Evolutionary conservation across 2,113 vertebrate species (phyloP), one percentile per base, ranked within the genome.

Genomic region (Microcebus griseorufus): DNA sequence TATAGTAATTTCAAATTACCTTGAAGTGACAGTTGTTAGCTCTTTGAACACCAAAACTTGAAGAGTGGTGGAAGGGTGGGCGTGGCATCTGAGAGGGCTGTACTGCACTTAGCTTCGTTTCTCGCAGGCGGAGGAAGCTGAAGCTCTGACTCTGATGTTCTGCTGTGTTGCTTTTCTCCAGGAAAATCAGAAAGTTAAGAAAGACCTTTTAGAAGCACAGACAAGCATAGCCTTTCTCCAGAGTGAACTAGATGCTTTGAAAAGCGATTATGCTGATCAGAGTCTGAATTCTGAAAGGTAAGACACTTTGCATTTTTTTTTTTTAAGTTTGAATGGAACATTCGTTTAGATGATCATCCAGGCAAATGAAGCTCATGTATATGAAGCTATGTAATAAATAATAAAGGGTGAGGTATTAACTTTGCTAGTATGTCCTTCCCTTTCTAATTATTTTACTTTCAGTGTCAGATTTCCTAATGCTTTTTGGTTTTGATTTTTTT

Each of bases 111-210:
- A 1, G 22, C 25, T 79, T 89, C 25, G 9, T 37, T 67, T 72
- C 37, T 88, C 48, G 23, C 8, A 22, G 18, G 11, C 16, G 6
- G 39, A 83, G 76, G 83, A 88, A 55, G 58, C 37, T 45, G 83
- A 88, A 34, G 58, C 34, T 53, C 32, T 17, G 22, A 58, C 23
- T 81, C 86, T 93, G 37, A 91, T 84, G 29, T 53, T 79, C 12
- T 87, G 79, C 13, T 0, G 72, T 81, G 6, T 92, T 93, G 7
- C 11, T 76, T 89, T 96, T 90, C 60, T 98, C 58, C 96, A 99
- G 99, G 99, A 99, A 97, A 99, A 99, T 98, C 99, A 99, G 98
- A 99, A 98, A 98, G 98, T 99, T 90, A 99, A 99, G 97, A 99
- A 99, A 98, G 99, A 99, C 48, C 99, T 99, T 96, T 92, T 99